Percentiles rank a stretch among this genome's conserved stretches.
These are phyloP conservation scores for Synanthedon vespiformis DNA, from an alignment of 2,888 invertebrate species.

Conservation along the genomic window DNA sequence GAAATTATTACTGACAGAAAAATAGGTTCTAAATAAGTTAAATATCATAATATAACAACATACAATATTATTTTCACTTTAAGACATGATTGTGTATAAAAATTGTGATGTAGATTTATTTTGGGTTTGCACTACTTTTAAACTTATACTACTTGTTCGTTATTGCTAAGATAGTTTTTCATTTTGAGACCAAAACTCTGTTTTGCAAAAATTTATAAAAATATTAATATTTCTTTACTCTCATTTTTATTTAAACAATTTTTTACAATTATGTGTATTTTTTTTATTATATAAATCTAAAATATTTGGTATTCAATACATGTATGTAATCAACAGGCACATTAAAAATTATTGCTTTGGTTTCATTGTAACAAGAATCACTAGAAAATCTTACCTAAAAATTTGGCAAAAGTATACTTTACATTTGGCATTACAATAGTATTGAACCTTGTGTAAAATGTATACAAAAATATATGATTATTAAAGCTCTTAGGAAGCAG, in stretches of 20 bases:
- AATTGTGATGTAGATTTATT: not conserved
- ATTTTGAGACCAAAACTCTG: conserved; percentile 30
- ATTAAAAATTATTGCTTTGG: conserved; percentile 62
- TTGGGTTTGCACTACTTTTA: not conserved
- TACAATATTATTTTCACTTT: no score
- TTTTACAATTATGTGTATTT: not conserved
- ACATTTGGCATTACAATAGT: conserved; percentile 34
- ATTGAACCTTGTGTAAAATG: conserved; percentile 28
- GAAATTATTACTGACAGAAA: not conserved
- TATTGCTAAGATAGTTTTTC: conserved; percentile 29
- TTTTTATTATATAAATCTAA: conserved; percentile 27
- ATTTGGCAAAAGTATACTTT: conserved; percentile 54
- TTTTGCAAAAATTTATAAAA: conserved; percentile 2
- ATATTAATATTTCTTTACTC: not conserved
- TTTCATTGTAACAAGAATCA: conserved; percentile 55
- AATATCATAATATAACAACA: no score
- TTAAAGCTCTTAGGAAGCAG: conserved; percentile 50
- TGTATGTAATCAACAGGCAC: not conserved
- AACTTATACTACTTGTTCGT: conserved; percentile 27
- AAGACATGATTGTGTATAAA: not conserved
- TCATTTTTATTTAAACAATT: not conserved
- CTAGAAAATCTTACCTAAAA: conserved; percentile 56
- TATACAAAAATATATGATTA: conserved; percentile 48
- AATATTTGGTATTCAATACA: conserved; percentile 43
- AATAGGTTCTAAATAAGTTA: no score